Evolutionary conservation across 2,113 vertebrate genomes (phyloP).

Genomic region (Leucoraja erinaceus): DNA sequence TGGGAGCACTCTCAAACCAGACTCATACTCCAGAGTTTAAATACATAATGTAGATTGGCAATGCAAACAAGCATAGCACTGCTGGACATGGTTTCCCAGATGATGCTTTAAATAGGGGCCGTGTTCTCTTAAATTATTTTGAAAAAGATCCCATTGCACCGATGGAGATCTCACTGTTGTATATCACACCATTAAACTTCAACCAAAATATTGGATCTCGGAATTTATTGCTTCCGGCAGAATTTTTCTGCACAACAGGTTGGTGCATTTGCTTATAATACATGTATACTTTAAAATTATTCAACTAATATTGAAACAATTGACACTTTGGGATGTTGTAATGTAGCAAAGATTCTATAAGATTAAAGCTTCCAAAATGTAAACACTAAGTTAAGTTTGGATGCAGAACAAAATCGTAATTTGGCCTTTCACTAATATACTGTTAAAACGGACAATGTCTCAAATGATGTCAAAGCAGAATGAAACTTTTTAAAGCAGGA

Average conservation of each 20-base stretch:
- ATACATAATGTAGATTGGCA: not conserved
- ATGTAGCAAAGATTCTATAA: not conserved
- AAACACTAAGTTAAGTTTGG: not conserved
- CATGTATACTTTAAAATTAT: not conserved
- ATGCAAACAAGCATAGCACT: not conserved
- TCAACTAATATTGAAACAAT: not conserved
- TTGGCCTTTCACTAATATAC: not conserved
- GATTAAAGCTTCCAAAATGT: not conserved
- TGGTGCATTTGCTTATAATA: not conserved
- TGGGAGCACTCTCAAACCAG: not conserved
- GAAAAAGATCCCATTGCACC: not conserved
- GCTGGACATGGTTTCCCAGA: not conserved
- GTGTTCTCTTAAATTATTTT: not conserved
- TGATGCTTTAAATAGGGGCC: not conserved
- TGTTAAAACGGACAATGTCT: not conserved
- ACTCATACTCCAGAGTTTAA: not conserved
- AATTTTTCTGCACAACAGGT: not conserved
- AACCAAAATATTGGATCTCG: not conserved
- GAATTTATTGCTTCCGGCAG: not conserved
- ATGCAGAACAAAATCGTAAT: not conserved
- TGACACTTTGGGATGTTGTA: not conserved
- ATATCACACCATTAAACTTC: not conserved
- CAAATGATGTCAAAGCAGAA: not conserved
- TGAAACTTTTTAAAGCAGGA: not conserved
- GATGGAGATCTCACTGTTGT: not conserved